These are phyloP conservation scores for Cyclopterus lumpus DNA, from an alignment of 2,797 vertebrate species.

Conservation along the genomic window DNA sequence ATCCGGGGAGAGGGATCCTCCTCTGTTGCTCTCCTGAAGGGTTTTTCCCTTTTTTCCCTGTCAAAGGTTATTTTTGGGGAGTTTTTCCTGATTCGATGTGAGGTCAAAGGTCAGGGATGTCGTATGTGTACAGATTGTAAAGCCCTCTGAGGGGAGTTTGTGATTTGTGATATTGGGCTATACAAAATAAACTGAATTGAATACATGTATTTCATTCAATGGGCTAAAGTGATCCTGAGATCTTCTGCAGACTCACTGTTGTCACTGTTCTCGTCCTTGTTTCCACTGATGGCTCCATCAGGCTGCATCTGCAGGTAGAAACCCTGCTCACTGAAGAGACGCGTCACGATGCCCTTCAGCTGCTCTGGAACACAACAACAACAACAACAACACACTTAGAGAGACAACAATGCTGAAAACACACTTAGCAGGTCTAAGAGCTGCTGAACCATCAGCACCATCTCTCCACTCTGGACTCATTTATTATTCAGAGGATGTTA, in stretches of 20 bases:
- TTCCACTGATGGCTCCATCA: slow-evolving; percentile 92
- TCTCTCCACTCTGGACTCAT: neutral
- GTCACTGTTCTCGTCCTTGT: slow-evolving; percentile 98
- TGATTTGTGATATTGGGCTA: no score
- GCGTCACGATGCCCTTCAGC: slow-evolving; percentile 98
- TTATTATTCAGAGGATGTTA: slow-evolving; percentile 1
- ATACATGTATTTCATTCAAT: no score
- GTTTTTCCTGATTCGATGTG: no score
- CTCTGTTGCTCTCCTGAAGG: no score
- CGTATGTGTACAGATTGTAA: no score
- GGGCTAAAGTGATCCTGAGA: no score
- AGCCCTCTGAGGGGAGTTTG: no score
- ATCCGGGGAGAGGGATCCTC: no score
- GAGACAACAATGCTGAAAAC: neutral
- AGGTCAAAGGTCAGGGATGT: no score
- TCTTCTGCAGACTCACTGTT: slow-evolving; percentile 93
- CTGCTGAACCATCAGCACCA: neutral
- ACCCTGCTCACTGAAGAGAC: slow-evolving; percentile 97
- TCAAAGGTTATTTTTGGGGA: no score
- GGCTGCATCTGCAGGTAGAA: slow-evolving; percentile 97
- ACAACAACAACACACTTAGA: slow-evolving; percentile 14
- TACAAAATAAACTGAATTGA: no score
- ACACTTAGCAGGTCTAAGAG: neutral
- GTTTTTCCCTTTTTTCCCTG: no score
- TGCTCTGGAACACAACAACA: slow-evolving; percentile 88